Conservation (phyloP, 2,113 vertebrate genomes). For the Ptilonorhynchus violaceus region DNA sequence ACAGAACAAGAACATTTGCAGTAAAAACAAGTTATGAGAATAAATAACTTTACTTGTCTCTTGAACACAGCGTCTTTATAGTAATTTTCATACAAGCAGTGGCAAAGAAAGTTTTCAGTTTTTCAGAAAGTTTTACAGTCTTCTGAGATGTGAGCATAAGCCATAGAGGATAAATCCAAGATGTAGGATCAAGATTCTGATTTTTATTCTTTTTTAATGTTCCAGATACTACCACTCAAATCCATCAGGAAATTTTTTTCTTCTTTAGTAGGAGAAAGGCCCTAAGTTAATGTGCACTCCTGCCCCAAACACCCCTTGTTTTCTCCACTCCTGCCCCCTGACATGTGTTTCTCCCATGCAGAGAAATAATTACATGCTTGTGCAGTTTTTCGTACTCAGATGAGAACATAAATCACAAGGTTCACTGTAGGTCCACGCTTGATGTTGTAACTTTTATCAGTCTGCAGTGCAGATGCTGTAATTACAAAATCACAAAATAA, state of each 20-base stretch:
- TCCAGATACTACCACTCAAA: not conserved
- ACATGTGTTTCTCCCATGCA: not conserved
- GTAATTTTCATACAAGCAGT: not conserved
- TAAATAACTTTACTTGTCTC: not conserved
- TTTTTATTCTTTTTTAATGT: not conserved
- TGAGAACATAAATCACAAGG: not conserved
- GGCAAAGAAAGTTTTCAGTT: not conserved
- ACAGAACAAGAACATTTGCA: not conserved
- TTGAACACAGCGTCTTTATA: not conserved
- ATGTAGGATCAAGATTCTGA: not conserved
- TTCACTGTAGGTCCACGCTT: not conserved
- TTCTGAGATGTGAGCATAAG: not conserved
- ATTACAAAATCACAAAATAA: not conserved
- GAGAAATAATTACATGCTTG: not conserved
- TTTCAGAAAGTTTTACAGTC: not conserved
- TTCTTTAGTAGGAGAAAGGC: not conserved
- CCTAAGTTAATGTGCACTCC: not conserved
- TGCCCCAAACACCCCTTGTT: not conserved
- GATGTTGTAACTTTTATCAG: not conserved
- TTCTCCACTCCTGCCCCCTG: not conserved
- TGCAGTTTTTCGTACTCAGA: not conserved
- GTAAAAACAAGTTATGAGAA: not conserved
- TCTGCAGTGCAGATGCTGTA: not conserved
- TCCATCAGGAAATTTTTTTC: not conserved
- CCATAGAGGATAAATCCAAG: not conserved